Percentiles rank a stretch among this genome's conserved stretches.
phyloP scores from a whole-genome alignment of 2,797 vertebrate genomes.

The Sarcoramphus papa region DNA sequence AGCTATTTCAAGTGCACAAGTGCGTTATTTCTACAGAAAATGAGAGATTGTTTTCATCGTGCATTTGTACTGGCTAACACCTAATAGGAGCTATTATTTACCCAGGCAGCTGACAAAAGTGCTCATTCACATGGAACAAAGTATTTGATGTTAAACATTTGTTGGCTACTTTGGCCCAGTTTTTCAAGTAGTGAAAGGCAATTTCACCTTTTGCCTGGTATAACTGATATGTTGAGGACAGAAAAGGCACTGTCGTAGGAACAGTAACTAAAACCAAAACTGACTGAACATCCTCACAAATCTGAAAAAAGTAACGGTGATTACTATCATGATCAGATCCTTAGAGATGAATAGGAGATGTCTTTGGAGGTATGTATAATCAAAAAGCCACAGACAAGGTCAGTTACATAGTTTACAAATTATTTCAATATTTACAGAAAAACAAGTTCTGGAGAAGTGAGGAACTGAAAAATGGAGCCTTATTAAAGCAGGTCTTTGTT shows the following conservation, averaged over 20 bases:
- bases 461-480: background rate
- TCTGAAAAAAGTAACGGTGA: background rate
- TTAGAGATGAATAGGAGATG: background rate
- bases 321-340: background rate
- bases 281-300: background rate
- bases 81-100: background rate
- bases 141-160: conserved; percentile 29
- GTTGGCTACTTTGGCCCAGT: conserved; percentile 14
- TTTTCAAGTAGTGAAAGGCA: conserved; percentile 43
- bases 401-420: background rate
- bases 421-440: conserved; percentile 8
- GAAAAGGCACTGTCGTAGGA: background rate
- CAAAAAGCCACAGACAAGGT: background rate
- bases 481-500: background rate
- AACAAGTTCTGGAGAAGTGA: background rate
- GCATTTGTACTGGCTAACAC: background rate
- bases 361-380: rapidly evolving
- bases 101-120: background rate
- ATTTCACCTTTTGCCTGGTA: background rate
- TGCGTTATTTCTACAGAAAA: conserved; percentile 31
- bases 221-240: background rate
- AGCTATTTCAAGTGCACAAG: conserved; percentile 12
- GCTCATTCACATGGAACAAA: conserved; percentile 7
- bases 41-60: conserved; percentile 1
- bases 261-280: background rate